Conservation (phyloP, 2,797 vertebrate genomes). For the Fistularia tabacaria region DNA sequence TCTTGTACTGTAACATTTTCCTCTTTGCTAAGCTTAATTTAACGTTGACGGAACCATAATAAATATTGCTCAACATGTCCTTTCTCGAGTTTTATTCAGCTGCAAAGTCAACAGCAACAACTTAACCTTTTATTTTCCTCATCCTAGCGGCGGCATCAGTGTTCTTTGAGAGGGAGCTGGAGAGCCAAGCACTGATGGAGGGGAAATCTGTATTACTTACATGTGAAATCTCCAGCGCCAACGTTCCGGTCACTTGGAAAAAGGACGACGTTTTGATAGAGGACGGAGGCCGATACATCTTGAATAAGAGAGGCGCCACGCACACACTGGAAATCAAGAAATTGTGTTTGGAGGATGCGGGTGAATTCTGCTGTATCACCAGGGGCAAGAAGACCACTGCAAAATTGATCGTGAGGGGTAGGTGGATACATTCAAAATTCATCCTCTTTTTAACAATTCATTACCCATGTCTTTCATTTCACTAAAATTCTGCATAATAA, state of each 20-base stretch:
- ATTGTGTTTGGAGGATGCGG: slow-evolving; percentile 72
- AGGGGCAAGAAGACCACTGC: slow-evolving; percentile 79
- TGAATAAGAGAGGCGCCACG: slow-evolving; percentile 69
- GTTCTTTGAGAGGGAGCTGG: slow-evolving; percentile 78
- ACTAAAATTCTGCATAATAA: not conserved
- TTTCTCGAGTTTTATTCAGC: not conserved
- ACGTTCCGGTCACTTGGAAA: slow-evolving; percentile 81
- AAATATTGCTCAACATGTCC: not conserved
- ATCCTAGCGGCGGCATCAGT: slow-evolving; percentile 72
- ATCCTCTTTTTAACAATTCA: not conserved
- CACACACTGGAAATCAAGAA: slow-evolving; percentile 72
- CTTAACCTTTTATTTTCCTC: not conserved
- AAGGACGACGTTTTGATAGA: slow-evolving; percentile 73
- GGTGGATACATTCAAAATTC: slow-evolving; percentile 6
- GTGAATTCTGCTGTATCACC: slow-evolving; percentile 77
- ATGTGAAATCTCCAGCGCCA: slow-evolving; percentile 81
- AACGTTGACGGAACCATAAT: not conserved
- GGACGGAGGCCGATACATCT: slow-evolving; percentile 71
- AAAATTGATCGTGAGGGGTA: slow-evolving; percentile 80
- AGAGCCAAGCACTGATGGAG: slow-evolving; percentile 75
- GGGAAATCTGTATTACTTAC: slow-evolving; percentile 71
- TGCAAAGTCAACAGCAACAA: not conserved
- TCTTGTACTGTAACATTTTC: too few species aligned
- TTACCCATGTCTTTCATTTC: slow-evolving; percentile 1
- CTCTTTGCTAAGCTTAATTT: not conserved